Base-by-base conservation (phyloP, 2,888 invertebrate genomes). In the Rhopalosiphum nymphaeae region DNA sequence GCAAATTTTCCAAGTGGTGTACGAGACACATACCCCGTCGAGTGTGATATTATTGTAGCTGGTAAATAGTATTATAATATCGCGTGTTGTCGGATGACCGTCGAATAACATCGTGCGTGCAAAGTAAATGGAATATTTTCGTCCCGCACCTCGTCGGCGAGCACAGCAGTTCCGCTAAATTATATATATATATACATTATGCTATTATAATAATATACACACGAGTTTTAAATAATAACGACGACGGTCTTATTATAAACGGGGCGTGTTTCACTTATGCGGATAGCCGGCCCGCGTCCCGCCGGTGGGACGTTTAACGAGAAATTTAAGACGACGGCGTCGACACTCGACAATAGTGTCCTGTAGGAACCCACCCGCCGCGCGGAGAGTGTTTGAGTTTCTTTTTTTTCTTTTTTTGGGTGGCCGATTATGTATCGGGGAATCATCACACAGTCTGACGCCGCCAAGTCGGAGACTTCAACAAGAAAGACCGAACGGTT, bases 341-440 rank as follows among this genome's bases (percentile, higher is more conserved):
- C 44, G 53, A 36, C n/a, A 53, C 53, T 53, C 88, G 88, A 91
- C 56, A 61, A 87, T 87, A 49, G 49, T 61, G 87, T 67, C 67
- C 87, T 88, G 87, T 3, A 42, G 53, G 87, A 42, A 92, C 92
- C 92, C 92, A 92, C 92, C 92, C 92, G 92, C 87, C 87, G 92
- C 49, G 92, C 91, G 1, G 36, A 29, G 44, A 87, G 56, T 85
- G 84, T 91, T 85, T 89, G 26, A 56, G 29, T 46, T 46, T 44
- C 29, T 87, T 29, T 56, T 89, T 26, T 44, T 89, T 89, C 44
- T 13, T 61, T 61, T 86, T 86, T 92, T 61, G 57, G 67, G 61
- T 88, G 42, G 42, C 87, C 87, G 86, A 25, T 78, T 78, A 78
- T 78, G 78, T 78, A 78, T 36, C 91, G 42, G 91, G 36, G 49